These are phyloP conservation scores for Notodonta dromedarius DNA, from an alignment of 2,888 invertebrate genomes.

Conservation along the genomic window DNA sequence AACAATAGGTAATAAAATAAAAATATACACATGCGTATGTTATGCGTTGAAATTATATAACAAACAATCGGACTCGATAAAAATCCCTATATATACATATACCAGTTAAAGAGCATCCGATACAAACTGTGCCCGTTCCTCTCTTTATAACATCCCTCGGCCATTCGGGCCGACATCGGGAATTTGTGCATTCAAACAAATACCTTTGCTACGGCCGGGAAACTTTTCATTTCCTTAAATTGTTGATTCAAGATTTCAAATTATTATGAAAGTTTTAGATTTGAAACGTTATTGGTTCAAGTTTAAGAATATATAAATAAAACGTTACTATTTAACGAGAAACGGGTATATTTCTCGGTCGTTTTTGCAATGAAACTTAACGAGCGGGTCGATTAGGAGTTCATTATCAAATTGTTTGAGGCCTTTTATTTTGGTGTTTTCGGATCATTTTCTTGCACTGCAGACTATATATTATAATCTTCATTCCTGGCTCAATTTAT, in stretches of 20 bases:
- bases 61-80: not conserved
- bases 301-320: not conserved
- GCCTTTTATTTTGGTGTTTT: not conserved
- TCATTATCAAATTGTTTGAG: slow-evolving; percentile 1
- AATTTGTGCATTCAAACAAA: slow-evolving; percentile 51
- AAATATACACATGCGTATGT: not conserved
- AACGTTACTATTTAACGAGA: not conserved
- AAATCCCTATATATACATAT: not conserved
- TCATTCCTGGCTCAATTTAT: no score
- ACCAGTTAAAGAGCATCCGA: not conserved
- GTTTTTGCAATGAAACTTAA: slow-evolving; percentile 11
- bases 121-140: slow-evolving; percentile 19
- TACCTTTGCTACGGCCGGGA: slow-evolving; percentile 18
- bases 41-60: not conserved
- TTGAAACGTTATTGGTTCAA: not conserved
- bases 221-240: slow-evolving; percentile 37
- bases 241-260: slow-evolving; percentile 31
- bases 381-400: not conserved
- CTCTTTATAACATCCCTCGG: slow-evolving; percentile 53
- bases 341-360: slow-evolving; percentile 21
- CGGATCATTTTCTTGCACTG: not conserved
- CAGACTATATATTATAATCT: no score
- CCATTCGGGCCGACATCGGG: slow-evolving; percentile 40
- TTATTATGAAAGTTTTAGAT: slow-evolving; percentile 20
- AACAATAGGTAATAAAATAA: not conserved